Evolutionary conservation across 2,888 invertebrate genomes (phyloP).

Genomic region (Eupeodes latifasciatus): DNA sequence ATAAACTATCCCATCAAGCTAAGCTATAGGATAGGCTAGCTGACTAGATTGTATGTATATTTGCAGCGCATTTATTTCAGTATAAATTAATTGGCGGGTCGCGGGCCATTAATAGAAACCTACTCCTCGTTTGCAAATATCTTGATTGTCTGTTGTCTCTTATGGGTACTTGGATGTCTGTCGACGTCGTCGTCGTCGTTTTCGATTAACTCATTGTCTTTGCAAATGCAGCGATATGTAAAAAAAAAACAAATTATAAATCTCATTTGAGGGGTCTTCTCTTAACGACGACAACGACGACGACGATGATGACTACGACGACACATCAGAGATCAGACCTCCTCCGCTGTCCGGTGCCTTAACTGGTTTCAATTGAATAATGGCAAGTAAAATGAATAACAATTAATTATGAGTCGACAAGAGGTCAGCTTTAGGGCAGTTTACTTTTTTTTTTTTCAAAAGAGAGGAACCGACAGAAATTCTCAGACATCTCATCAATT

Average conservation of each 20-base stretch:
- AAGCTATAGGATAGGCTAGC: background rate
- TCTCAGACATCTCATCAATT: constrained; percentile 66
- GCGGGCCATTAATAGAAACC: constrained; percentile 70
- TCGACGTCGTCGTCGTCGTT: background rate
- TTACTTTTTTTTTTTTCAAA: background rate
- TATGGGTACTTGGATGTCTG: background rate
- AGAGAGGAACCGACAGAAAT: constrained; percentile 36
- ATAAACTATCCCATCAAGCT: background rate
- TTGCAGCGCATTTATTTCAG: constrained; percentile 65
- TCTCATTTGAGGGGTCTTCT: constrained; percentile 52
- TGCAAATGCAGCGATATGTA: background rate
- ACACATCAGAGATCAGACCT: background rate
- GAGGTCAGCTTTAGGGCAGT: constrained; percentile 9
- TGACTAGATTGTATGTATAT: background rate
- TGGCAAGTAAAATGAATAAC: constrained; percentile 71
- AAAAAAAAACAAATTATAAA: constrained; percentile 17
- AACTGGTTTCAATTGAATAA: constrained; percentile 75
- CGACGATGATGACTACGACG: too few species aligned
- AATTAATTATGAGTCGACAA: constrained; percentile 59
- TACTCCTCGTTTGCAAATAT: constrained; percentile 55
- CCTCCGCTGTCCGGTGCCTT: constrained; percentile 46
- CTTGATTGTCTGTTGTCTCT: constrained; percentile 20
- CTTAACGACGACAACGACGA: constrained; percentile 1
- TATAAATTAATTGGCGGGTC: constrained; percentile 66
- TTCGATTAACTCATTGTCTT: background rate